phyloP scores from a whole-genome alignment of 2,113 vertebrate genomes.

The Talpa occidentalis region DNA sequence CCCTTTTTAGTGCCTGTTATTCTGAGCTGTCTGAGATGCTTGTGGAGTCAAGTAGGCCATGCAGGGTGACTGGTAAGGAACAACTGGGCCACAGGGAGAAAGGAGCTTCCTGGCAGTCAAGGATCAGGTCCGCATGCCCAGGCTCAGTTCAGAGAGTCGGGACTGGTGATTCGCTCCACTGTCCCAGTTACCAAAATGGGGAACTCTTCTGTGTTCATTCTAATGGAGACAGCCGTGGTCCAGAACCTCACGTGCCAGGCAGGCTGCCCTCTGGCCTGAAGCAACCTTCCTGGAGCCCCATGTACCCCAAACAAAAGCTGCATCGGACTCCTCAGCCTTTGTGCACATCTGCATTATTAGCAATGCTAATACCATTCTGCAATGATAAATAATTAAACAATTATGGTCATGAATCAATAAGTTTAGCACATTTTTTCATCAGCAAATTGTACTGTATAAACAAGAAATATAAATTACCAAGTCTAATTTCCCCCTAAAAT shows the following conservation, averaged over 20 bases:
- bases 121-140: slow-evolving; percentile 42
- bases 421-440: slow-evolving; percentile 99
- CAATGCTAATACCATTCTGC: slow-evolving; percentile 99
- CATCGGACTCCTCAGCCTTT: slow-evolving; percentile 92
- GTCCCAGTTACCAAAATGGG: slow-evolving; percentile 30
- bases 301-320: slow-evolving; percentile 93
- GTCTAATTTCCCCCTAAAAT: slow-evolving; percentile 97
- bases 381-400: slow-evolving; percentile 99
- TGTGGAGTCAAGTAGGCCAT: background rate
- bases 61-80: slow-evolving; percentile 42
- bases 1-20: slow-evolving; percentile 58
- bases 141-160: background rate
- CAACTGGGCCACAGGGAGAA: slow-evolving; percentile 53
- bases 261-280: slow-evolving; percentile 74
- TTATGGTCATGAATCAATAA: slow-evolving; percentile 99
- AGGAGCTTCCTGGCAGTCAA: slow-evolving; percentile 48
- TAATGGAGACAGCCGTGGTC: slow-evolving; percentile 35
- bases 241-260: slow-evolving; percentile 72
- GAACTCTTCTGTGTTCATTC: slow-evolving; percentile 42
- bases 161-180: fast-evolving
- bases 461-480: slow-evolving; percentile 99
- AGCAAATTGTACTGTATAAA: slow-evolving; percentile 99
- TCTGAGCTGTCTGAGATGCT: slow-evolving; percentile 41
- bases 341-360: slow-evolving; percentile 95
- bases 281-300: slow-evolving; percentile 85